phyloP scores from a whole-genome alignment of 2,888 invertebrate genomes.

The Philonicus albiceps region DNA sequence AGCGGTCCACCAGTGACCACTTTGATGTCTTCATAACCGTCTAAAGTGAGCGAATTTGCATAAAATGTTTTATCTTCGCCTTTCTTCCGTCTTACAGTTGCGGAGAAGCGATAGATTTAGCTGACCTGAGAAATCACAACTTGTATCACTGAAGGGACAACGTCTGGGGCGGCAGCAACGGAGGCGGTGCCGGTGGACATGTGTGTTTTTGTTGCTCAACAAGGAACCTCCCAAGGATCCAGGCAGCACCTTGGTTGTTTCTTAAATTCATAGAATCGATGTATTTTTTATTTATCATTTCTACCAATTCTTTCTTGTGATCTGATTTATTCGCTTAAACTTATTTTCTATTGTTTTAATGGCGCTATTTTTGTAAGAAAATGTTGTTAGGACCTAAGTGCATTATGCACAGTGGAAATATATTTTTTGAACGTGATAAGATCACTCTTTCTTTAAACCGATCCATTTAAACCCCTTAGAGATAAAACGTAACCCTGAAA shows the following conservation, averaged over 20 bases:
- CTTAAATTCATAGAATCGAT: background rate
- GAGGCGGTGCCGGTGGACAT: background rate
- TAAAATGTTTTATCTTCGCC: conserved; percentile 21
- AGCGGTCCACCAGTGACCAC: conserved; percentile 6
- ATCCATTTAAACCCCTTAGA: background rate
- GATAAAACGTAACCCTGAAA: too few relatives aligned
- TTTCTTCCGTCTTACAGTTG: conserved; percentile 42
- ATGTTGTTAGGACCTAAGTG: background rate
- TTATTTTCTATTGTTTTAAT: background rate
- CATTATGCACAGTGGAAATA: background rate
- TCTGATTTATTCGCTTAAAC: background rate
- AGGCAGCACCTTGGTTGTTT: background rate
- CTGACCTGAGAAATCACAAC: conserved; percentile 45
- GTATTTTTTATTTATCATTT: background rate
- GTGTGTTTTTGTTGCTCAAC: background rate
- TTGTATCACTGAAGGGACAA: background rate
- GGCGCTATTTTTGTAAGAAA: background rate
- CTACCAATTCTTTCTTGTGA: background rate
- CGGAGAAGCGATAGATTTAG: conserved; percentile 46
- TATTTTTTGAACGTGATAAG: background rate
- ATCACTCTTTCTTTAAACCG: background rate
- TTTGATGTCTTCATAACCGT: conserved; percentile 48
- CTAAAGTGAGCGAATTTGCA: conserved; percentile 45
- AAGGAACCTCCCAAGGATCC: background rate
- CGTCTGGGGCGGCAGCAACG: background rate